Percentiles rank a stretch among this genome's conserved stretches.
phyloP scores from a whole-genome alignment of 2,113 vertebrate species.

The Opisthocomus hoazin region DNA sequence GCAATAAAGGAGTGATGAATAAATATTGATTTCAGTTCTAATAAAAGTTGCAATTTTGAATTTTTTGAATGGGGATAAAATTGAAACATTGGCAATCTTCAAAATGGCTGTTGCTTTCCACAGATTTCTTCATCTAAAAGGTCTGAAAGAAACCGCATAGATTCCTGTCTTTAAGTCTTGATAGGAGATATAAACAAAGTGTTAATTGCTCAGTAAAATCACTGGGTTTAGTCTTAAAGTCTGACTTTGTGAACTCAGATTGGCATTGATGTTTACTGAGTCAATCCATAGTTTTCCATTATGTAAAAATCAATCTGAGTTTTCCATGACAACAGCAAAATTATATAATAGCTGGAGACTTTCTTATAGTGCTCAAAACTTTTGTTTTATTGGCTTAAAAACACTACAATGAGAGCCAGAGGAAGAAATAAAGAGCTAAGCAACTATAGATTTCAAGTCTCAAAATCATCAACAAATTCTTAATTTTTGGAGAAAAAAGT shows the following conservation, averaged over 20 bases:
- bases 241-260: conserved; percentile 24
- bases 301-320: conserved; percentile 52
- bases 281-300: conserved; percentile 50
- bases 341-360: not conserved
- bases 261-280: conserved; percentile 23
- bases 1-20: not conserved
- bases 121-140: not conserved
- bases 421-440: not conserved
- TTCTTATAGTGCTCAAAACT: not conserved
- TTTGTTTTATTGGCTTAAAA: not conserved
- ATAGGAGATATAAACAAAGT: not conserved
- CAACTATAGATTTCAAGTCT: not conserved
- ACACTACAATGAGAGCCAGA: not conserved
- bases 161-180: not conserved
- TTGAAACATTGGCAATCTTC: not conserved
- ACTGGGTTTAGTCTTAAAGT: conserved; percentile 16
- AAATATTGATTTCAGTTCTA: not conserved
- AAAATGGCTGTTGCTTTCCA: not conserved
- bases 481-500: not conserved
- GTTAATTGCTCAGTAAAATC: conserved; percentile 17
- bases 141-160: not conserved
- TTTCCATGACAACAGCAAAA: conserved; percentile 23
- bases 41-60: not conserved
- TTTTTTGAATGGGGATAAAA: not conserved
- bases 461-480: not conserved